Evolutionary conservation across 2,888 invertebrate species (phyloP), one percentile per base, ranked within the genome.

Genomic region (Heliconius cydno): DNA sequence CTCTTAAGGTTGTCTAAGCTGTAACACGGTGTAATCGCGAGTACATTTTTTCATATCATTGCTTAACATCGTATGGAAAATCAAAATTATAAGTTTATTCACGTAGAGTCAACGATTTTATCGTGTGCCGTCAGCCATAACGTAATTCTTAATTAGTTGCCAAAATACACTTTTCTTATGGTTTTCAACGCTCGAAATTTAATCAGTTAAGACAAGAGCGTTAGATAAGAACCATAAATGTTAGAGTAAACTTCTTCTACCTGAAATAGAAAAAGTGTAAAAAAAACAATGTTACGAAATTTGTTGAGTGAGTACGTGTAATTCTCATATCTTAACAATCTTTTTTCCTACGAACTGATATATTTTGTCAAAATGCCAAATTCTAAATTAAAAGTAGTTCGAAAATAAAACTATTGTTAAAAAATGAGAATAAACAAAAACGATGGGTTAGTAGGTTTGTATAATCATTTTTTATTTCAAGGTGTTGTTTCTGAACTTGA

Each of bases 401-500:
- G 15, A 70, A 70, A 70, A 70, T 41, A 70, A 60, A 46, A 28
- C 41, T 25, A 70, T 70, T 70, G 70, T 70, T 13, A 70, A 25
- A 67, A 74, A 74, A 57, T 57, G 52, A n/a, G 22, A 68, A 13
- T 28, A 46, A 67, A 67, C 65, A 38, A 30, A 28, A 67, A 22
- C 52, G 3, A 25, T 76, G 46, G 63, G 46, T 75, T 79, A 75
- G 15, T 78, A 79, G 70, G 70, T 71, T 41, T 71, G 38, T 70
- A 76, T n/a, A 72, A 77, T 38, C 28, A 76, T 57, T 67, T 71
- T 79, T 81, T 41, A 73, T 77, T 82, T 82, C 83, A 79, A 81
- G 80, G 78, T 80, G 65, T 83, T 80, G 80, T 81, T 83, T 85
- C 83, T 90, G 90, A 91, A 90, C 90, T 90, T 91, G 90, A 90